phyloP scores from a whole-genome alignment of 2,797 vertebrate species.

The Centropyge bicolor region DNA sequence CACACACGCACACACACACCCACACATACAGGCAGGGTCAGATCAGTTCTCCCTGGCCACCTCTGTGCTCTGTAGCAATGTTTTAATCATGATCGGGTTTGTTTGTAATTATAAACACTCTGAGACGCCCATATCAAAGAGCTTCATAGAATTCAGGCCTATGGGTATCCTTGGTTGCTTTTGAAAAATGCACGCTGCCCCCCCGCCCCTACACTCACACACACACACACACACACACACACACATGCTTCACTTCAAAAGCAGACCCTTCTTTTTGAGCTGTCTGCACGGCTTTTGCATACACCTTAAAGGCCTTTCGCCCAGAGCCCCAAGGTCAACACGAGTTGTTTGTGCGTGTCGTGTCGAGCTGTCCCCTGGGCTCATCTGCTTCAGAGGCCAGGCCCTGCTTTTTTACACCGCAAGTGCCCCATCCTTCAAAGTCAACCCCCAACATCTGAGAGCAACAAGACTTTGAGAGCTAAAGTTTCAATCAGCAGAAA shows the following conservation, averaged over 20 bases:
- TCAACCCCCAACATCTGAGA: conserved; percentile 72
- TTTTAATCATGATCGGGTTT: conserved; percentile 88
- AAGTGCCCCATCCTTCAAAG: conserved; percentile 79
- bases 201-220: not conserved
- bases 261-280: conserved; percentile 73
- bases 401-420: conserved; percentile 50
- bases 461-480: conserved; percentile 41
- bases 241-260: conserved; percentile 80
- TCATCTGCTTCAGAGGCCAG: conserved; percentile 73
- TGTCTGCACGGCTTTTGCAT: conserved; percentile 79
- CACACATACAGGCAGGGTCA: conserved; percentile 37
- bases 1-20: conserved; percentile 18
- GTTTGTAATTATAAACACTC: conserved; percentile 89
- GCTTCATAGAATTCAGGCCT: conserved; percentile 86
- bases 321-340: conserved; percentile 84
- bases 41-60: conserved; percentile 73
- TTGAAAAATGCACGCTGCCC: conserved; percentile 77
- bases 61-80: conserved; percentile 75
- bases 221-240: conserved; percentile 16
- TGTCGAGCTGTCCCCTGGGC: conserved; percentile 76
- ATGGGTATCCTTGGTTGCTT: conserved; percentile 85
- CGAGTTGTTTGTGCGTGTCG: conserved; percentile 81
- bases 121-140: conserved; percentile 85
- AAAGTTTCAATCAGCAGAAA: conserved; percentile 50
- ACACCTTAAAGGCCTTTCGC: conserved; percentile 86